Base-by-base conservation (phyloP, 2,113 vertebrate species). In the Chaetodon trifascialis region DNA sequence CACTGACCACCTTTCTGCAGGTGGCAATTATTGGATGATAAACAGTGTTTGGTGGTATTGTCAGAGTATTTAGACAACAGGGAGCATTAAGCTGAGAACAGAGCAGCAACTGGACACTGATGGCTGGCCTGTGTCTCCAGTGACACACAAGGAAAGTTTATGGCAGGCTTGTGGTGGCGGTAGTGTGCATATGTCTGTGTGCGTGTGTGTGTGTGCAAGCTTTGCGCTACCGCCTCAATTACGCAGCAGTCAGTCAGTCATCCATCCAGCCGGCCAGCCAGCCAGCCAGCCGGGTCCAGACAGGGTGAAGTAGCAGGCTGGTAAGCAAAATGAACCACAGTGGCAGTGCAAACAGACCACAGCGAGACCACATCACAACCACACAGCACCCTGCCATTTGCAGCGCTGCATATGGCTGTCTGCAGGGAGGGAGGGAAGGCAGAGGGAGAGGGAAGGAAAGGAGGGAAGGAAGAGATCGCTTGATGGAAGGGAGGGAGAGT, bases 341-440 rank as follows among this genome's bases (percentile, higher is more conserved):
- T 52, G 80, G 80, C 84, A 82, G 83, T 42, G 89, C 84, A 90
- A 90, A 89, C 81, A 84, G 74, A 91, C 93, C 93, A 72, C 90
- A 85, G 86, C 23, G 72, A 11, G 69, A 87, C 92, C 92, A 88
- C 92, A 91, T 80, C 73, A 83, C 84, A 73, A 88, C 90, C 92
- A 86, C 92, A 85, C 77, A 79, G 79, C 91, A 83, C 73, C 55
- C 73, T 73, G 80, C 82, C 83, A 85, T 84, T 87, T 86, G 58
- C 82, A 83, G 74, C 66, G 47, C 67, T 56, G 77, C 77, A 84
- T 69, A 79, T 76, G 76, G 79, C 78, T 64, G 75, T 80, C 88
- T 79, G 87, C 58, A 65, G 23, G 52, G 47, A 80, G 78, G 14
- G 17, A 74, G 17, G 4, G 46, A 40, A 15, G 30, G 44, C 2